Conservation (phyloP, 2,888 invertebrate genomes). For the Heliconius charithonia region DNA sequence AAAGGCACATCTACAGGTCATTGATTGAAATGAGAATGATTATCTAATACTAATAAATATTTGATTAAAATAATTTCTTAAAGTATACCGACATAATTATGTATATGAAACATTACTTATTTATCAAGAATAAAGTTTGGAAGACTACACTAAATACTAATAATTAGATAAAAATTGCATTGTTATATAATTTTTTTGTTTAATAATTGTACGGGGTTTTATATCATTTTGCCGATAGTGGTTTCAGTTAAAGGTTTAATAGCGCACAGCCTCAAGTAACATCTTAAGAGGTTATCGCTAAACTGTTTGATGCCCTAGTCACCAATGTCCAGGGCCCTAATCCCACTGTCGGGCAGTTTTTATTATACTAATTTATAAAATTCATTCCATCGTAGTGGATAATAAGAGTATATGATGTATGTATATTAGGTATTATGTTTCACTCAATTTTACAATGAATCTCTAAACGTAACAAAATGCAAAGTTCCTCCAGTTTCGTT, state of each 20-base stretch:
- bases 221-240: not conserved
- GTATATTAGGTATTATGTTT: too few species aligned
- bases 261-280: too few species aligned
- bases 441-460: too few species aligned
- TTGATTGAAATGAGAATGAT: conserved; percentile 11
- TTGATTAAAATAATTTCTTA: not conserved
- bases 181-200: not conserved
- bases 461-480: not conserved
- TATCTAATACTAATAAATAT: not conserved
- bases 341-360: too few species aligned
- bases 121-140: conserved; percentile 2
- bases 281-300: too few species aligned
- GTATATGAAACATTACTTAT: not conserved
- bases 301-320: too few species aligned
- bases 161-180: conserved; percentile 7
- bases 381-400: too few species aligned
- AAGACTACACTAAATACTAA: conserved; percentile 7
- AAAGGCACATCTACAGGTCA: conserved; percentile 43
- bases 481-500: not conserved
- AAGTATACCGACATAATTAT: not conserved
- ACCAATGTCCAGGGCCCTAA: too few species aligned
- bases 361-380: too few species aligned
- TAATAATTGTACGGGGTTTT: not conserved
- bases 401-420: too few species aligned
- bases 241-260: too few species aligned